A percentile compares a stretch with the other conserved stretches of the same genome.
phyloP scores from a whole-genome alignment of 2,113 vertebrate species.

The Gila orcuttii region DNA sequence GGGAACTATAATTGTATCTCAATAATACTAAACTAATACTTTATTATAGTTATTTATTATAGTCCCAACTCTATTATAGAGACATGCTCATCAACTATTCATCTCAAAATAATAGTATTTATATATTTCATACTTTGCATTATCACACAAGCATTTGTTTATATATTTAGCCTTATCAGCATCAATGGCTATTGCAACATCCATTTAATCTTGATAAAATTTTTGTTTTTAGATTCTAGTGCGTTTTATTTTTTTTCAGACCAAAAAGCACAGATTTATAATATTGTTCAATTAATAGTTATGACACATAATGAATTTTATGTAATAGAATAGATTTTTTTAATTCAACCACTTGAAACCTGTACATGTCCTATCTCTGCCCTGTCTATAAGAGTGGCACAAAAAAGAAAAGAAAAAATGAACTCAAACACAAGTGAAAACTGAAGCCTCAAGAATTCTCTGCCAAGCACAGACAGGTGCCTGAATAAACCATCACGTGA shows the following conservation, averaged over 20 bases:
- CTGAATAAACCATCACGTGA: conserved; percentile 10
- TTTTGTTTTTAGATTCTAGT: too few species aligned
- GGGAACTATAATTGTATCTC: too few species aligned
- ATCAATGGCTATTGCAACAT: too few species aligned
- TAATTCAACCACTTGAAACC: not conserved
- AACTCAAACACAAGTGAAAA: not conserved
- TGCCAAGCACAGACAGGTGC: not conserved
- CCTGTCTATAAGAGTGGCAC: not conserved
- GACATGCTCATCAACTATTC: not conserved
- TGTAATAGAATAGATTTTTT: not conserved
- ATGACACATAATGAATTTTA: not conserved
- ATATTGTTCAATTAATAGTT: not conserved
- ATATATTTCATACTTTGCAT: not conserved
- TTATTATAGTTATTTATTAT: too few species aligned
- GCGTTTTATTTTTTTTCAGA: too few species aligned
- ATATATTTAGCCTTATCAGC: too few species aligned
- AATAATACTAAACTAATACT: too few species aligned
- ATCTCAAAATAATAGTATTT: not conserved
- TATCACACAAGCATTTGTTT: not conserved
- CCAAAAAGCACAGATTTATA: not conserved
- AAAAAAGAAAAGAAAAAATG: not conserved
- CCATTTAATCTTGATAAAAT: too few species aligned
- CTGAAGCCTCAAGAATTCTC: not conserved
- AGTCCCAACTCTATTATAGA: too few species aligned
- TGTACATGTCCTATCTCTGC: not conserved